phyloP scores from a whole-genome alignment of 2,113 vertebrate species.

The Dinomys branickii region DNA sequence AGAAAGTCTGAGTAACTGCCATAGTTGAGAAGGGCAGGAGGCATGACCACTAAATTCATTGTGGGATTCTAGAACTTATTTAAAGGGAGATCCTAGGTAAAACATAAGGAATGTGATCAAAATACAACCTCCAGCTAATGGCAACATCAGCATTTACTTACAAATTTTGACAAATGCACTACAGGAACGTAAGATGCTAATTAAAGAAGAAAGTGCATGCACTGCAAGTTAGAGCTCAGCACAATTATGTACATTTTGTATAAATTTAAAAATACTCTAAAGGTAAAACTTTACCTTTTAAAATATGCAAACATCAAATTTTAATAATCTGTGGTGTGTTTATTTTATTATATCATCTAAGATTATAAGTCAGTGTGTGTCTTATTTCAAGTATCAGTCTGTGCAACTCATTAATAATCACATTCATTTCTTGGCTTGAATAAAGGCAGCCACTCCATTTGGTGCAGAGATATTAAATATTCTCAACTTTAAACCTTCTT shows the following conservation, averaged over 20 bases:
- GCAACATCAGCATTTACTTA: too few species aligned
- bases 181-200: neutral
- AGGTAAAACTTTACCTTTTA: neutral
- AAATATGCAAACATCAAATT: neutral
- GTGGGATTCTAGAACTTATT: neutral
- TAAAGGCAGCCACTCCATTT: neutral
- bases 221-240: neutral
- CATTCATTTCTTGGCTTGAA: neutral
- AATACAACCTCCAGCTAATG: neutral
- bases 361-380: neutral
- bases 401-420: neutral
- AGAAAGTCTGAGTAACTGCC: neutral
- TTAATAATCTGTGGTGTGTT: neutral
- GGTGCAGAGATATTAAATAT: neutral
- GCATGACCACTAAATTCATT: neutral
- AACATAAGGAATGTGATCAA: too few species aligned
- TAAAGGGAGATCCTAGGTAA: neutral
- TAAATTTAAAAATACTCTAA: neutral
- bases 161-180: neutral
- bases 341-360: neutral
- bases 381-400: neutral
- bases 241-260: neutral
- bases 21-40: neutral
- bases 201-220: too few species aligned
- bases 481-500: neutral